phyloP scores from a whole-genome alignment of 1,140 invertebrate genomes.

The Rhopalosiphum maidis region DNA sequence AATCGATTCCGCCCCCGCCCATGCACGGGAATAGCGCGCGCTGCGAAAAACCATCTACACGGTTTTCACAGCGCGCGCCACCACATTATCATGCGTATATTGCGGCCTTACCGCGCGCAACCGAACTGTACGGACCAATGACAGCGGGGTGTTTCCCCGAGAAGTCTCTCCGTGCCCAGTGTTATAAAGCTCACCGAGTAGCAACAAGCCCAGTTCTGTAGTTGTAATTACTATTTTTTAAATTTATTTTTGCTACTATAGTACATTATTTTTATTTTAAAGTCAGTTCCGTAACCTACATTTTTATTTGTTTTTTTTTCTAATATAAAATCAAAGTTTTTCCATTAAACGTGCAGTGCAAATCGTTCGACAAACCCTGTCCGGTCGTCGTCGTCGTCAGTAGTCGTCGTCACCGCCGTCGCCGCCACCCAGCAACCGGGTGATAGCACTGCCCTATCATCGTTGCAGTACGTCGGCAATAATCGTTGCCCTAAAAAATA shows the following conservation, averaged over 20 bases:
- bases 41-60: slow-evolving; percentile 27
- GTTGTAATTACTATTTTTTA: background rate
- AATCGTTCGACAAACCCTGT: background rate
- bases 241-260: background rate
- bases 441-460: background rate
- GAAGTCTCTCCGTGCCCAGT: slow-evolving; percentile 48
- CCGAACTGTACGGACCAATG: slow-evolving; percentile 39
- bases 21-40: background rate
- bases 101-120: background rate
- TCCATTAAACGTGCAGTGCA: background rate
- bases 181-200: slow-evolving; percentile 41
- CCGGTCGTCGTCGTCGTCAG: background rate
- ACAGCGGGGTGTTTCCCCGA: slow-evolving; percentile 53
- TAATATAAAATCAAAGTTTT: background rate
- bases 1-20: slow-evolving; percentile 43
- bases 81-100: slow-evolving; percentile 32
- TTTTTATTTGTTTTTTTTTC: background rate
- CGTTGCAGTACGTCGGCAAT: too few relatives aligned
- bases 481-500: background rate
- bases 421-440: background rate
- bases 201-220: slow-evolving; percentile 49
- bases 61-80: slow-evolving; percentile 32
- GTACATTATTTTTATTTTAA: background rate
- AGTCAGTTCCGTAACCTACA: background rate
- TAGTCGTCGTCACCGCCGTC: background rate